These are phyloP conservation scores for Physella acuta DNA, from an alignment of 1,140 invertebrate species.

Conservation along the genomic window DNA sequence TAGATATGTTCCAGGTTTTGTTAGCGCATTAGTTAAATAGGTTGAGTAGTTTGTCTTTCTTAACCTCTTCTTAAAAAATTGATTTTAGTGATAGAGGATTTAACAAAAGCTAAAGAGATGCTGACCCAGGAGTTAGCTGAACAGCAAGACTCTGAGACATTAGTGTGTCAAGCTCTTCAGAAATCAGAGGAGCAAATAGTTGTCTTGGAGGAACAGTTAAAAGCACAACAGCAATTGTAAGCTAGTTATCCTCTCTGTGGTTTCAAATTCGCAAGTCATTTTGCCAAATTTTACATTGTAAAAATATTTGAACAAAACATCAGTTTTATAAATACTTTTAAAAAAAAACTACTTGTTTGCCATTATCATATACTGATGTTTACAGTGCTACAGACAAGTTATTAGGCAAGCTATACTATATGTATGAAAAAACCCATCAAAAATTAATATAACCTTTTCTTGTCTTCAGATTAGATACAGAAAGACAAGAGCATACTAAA, in stretches of 20 bases:
- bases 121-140: conserved; percentile 17
- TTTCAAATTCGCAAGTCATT: no score
- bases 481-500: no score
- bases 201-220: conserved; percentile 12
- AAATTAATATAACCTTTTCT: no score
- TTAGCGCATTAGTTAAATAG: not conserved
- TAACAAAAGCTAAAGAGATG: conserved; percentile 18
- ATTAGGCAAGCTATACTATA: no score
- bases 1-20: no score
- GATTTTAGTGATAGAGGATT: conserved; percentile 26
- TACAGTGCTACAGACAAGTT: not conserved
- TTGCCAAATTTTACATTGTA: no score
- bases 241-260: no score
- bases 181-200: not conserved
- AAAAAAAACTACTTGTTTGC: not conserved
- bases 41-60: not conserved
- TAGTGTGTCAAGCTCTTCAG: not conserved
- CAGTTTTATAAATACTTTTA: not conserved
- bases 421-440: no score
- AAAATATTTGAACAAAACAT: no score
- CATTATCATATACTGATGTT: not conserved
- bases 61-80: not conserved
- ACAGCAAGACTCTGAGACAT: conserved; percentile 17
- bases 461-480: no score
- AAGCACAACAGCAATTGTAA: conserved; percentile 16